Evolutionary conservation across 1,140 invertebrate genomes (phyloP).

Genomic region (Mycetomoellerius zeteki): DNA sequence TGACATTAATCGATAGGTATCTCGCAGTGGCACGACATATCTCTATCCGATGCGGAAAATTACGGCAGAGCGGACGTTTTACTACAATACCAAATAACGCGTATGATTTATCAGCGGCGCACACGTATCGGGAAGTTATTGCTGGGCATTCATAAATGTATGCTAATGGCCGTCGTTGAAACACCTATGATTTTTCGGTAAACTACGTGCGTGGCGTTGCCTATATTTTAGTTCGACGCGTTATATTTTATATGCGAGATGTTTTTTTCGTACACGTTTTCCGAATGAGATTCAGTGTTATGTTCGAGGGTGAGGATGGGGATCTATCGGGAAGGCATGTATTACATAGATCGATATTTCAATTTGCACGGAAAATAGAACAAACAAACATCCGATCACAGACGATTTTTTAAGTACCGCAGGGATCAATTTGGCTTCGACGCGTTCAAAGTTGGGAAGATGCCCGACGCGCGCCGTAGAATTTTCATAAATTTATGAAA

Average conservation of each 20-base stretch:
- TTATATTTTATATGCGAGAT: constrained; percentile 51
- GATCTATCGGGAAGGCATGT: not conserved
- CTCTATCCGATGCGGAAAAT: constrained; percentile 54
- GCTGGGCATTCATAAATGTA: constrained; percentile 66
- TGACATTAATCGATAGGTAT: constrained; percentile 61
- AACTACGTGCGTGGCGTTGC: not conserved
- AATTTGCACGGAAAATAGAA: constrained; percentile 27
- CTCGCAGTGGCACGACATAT: constrained; percentile 44
- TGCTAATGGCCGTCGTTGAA: constrained; percentile 66
- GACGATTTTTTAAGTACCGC: constrained; percentile 41
- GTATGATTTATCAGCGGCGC: constrained; percentile 63
- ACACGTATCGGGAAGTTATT: constrained; percentile 55
- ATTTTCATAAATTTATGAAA: constrained; percentile 79
- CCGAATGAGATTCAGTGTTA: constrained; percentile 50
- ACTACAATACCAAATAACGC: constrained; percentile 62
- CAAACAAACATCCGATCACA: constrained; percentile 30
- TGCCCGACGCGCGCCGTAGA: constrained; percentile 48
- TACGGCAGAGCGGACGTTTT: constrained; percentile 52
- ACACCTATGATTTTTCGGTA: constrained; percentile 59
- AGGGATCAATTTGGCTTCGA: constrained; percentile 46
- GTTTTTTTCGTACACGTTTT: constrained; percentile 40
- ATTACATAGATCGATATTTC: constrained; percentile 44
- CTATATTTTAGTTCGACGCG: constrained; percentile 46
- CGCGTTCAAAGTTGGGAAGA: constrained; percentile 29
- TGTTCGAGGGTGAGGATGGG: constrained; percentile 2